Percentiles rank a stretch among this genome's conserved stretches.
Evolutionary conservation across 2,797 vertebrate genomes (phyloP).

Genomic region (Catharus ustulatus): DNA sequence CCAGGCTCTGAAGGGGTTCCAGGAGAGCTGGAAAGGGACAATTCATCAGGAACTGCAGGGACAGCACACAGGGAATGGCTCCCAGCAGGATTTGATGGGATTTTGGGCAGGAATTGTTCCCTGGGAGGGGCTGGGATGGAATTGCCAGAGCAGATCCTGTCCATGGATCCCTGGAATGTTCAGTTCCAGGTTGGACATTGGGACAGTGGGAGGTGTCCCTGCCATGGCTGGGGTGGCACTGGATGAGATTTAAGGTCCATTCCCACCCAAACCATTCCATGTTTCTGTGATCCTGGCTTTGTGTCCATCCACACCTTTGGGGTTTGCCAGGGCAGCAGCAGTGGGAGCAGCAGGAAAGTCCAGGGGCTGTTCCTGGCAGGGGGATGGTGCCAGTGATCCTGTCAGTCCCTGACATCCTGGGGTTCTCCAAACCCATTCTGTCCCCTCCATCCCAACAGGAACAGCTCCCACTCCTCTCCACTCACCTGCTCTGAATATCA

Average conservation of each 20-base stretch:
- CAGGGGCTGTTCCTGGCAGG: neutral
- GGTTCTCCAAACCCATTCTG: neutral
- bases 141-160: neutral
- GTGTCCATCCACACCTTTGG: neutral
- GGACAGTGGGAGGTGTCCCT: neutral
- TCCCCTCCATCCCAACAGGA: neutral
- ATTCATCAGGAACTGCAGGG: neutral
- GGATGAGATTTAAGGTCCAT: accelerated
- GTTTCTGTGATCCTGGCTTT: neutral
- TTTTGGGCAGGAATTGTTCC: neutral
- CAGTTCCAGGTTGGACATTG: neutral
- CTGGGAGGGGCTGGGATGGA: neutral
- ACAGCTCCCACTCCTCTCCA: neutral
- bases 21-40: neutral
- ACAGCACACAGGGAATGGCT: neutral
- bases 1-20: neutral
- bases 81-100: neutral
- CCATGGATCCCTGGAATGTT: neutral
- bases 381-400: neutral
- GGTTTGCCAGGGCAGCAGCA: no score
- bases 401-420: neutral
- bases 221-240: neutral
- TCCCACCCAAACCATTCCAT: accelerated
- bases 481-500: neutral
- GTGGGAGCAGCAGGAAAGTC: neutral